Percentiles rank a stretch among this genome's conserved stretches.
phyloP scores from a whole-genome alignment of 1,140 invertebrate species.

The Hestina assimilis region DNA sequence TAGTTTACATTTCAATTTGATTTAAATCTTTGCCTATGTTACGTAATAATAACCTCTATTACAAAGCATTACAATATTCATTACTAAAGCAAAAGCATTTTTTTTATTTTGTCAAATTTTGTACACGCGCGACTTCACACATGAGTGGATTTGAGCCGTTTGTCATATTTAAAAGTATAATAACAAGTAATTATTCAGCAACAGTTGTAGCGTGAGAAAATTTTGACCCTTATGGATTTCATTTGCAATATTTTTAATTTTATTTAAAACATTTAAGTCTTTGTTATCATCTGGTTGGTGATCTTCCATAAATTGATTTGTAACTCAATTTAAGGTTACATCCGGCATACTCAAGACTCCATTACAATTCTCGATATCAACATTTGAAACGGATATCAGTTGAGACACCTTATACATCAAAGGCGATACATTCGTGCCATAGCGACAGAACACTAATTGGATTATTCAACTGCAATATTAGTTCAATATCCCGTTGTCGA shows the following conservation, averaged over 20 bases:
- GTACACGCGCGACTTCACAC: slow-evolving; percentile 60
- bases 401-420: slow-evolving; percentile 38
- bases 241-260: neutral
- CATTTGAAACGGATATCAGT: slow-evolving; percentile 8
- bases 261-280: neutral
- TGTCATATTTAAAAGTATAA: slow-evolving; percentile 68
- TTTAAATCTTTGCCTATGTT: slow-evolving; percentile 32
- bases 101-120: slow-evolving; percentile 40
- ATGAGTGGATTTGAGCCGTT: slow-evolving; percentile 67
- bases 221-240: neutral
- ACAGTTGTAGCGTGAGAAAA: slow-evolving; percentile 56
- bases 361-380: slow-evolving; percentile 4
- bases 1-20: slow-evolving; percentile 64
- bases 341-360: neutral
- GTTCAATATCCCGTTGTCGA: slow-evolving; percentile 54
- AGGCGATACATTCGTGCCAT: slow-evolving; percentile 33
- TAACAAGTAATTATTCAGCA: slow-evolving; percentile 59
- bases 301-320: neutral
- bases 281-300: neutral
- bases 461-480: slow-evolving; percentile 70
- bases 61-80: neutral
- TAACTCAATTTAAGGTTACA: neutral
- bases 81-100: neutral
- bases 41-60: slow-evolving; percentile 29
- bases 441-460: slow-evolving; percentile 58